Evolutionary conservation across 2,888 invertebrate genomes (phyloP).

Genomic region (Epirrhoe tristata): DNA sequence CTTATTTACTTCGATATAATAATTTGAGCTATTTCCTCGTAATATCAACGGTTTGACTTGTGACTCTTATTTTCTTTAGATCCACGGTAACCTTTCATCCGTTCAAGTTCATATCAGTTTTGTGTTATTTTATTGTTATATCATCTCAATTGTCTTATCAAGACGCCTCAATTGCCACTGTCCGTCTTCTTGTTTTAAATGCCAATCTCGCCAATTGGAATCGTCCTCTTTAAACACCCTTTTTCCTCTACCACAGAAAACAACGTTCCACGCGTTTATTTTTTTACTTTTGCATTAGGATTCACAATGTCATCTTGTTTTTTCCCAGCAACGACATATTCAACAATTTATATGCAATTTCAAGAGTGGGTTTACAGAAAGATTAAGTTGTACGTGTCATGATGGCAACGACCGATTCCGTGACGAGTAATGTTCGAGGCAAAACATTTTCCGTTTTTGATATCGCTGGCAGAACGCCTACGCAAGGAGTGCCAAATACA

Average conservation of each 20-base stretch:
- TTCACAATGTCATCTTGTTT: constrained; percentile 13
- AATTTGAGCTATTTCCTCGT: not conserved
- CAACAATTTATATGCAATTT: constrained; percentile 25
- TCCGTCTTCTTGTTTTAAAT: constrained; percentile 36
- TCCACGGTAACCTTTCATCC: constrained; percentile 30
- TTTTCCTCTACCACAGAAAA: constrained; percentile 21
- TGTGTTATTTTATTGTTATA: constrained; percentile 35
- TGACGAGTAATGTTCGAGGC: constrained; percentile 50
- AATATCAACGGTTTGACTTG: constrained; percentile 8
- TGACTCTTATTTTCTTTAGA: constrained; percentile 8
- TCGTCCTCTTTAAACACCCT: constrained; percentile 23
- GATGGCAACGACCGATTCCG: constrained; percentile 50
- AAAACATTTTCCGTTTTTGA: constrained; percentile 49
- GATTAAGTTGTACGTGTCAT: constrained; percentile 37
- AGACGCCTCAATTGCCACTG: constrained; percentile 36
- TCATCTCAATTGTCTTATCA: constrained; percentile 42
- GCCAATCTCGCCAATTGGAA: constrained; percentile 34
- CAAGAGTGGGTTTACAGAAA: constrained; percentile 23
- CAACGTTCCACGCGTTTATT: not conserved
- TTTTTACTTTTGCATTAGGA: constrained; percentile 12
- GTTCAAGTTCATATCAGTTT: constrained; percentile 44
- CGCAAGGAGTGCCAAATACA: constrained; percentile 61
- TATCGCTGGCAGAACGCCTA: constrained; percentile 57
- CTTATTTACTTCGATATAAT: not conserved
- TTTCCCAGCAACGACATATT: constrained; percentile 9